Base-by-base conservation (phyloP, 2,113 vertebrate genomes). In the Ornithorhynchus anatinus region DNA sequence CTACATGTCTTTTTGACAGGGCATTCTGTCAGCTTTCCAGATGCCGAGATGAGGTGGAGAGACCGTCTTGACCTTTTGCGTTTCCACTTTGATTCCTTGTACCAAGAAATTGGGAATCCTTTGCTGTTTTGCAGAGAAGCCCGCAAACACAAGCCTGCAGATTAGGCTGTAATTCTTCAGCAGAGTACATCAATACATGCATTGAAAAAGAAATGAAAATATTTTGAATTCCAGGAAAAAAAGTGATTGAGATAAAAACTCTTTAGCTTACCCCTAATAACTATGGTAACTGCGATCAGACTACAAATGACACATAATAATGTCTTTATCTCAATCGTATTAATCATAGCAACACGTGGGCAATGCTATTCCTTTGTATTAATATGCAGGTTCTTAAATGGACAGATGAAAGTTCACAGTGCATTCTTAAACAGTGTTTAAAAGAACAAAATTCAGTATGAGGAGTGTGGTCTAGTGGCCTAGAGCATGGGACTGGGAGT, bases 11-110 rank as follows among this genome's bases (percentile, higher is more conserved):
- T n/a, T 20, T 6, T n/a, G n/a, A n/a, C 8, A 2, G 23, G 9
- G 2, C 2, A 13, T 17, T n/a, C n/a, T 23, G 4, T 7, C 0
- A 2, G 1, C 17, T 0, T 0, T 6, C 7, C 20, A 64, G 47
- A 17, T 1, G 25, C 19, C 4, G 15, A 9, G 8, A 1, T n/a
- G 2, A 5, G 16, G 6, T 14, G 39, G 12, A 5, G 9, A 57
- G 36, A 0, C 0, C 14, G 15, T 3, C 4, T 17, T 20, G 16
- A 13, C 19, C 23, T n/a, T 11, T 2, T 27, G 12, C 17, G 8
- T n/a, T n/a, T n/a, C n/a, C n/a, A 3, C 3, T 43, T 23, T 23
- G 38, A 25, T 14, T 53, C 4, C 36, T 12, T 1, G 11, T 14
- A 31, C 2, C 15, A n/a, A 48, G 6, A 45, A 32, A 35, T 6